These are phyloP conservation scores for Stercorarius parasiticus DNA, from an alignment of 2,113 vertebrate genomes.

Conservation along the genomic window DNA sequence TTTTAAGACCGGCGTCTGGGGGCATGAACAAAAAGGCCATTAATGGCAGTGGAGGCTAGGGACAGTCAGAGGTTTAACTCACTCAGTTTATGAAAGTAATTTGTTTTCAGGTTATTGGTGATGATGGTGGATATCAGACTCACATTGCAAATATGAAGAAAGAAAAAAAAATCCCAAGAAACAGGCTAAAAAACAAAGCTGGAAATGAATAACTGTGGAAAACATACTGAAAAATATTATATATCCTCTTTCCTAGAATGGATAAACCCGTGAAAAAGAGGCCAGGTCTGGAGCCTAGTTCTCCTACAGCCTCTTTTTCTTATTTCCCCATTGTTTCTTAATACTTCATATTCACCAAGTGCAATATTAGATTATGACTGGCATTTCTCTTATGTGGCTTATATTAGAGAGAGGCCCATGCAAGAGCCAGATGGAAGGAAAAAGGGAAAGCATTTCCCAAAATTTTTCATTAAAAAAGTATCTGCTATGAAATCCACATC, in stretches of 20 bases:
- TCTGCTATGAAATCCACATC: conserved; percentile 50
- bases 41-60: conserved; percentile 43
- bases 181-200: conserved; percentile 5
- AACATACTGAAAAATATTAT: conserved; percentile 16
- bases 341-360: conserved; percentile 26
- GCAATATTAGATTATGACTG: conserved; percentile 60
- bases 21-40: conserved; percentile 60
- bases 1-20: conserved; percentile 35
- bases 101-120: conserved; percentile 48
- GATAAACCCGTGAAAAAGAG: neutral
- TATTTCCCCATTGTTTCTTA: conserved; percentile 45
- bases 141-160: conserved; percentile 17
- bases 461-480: conserved; percentile 47
- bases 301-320: conserved; percentile 35
- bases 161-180: neutral
- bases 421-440: conserved; percentile 52
- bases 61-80: conserved; percentile 45
- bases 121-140: conserved; percentile 7
- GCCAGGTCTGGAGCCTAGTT: neutral
- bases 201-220: conserved; percentile 9
- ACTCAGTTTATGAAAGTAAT: conserved; percentile 49
- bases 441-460: conserved; percentile 36
- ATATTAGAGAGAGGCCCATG: conserved; percentile 3
- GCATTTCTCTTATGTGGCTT: conserved; percentile 56
- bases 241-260: neutral